phyloP scores from a whole-genome alignment of 1,140 invertebrate genomes.

The Trachymyrmex cornetzi region DNA sequence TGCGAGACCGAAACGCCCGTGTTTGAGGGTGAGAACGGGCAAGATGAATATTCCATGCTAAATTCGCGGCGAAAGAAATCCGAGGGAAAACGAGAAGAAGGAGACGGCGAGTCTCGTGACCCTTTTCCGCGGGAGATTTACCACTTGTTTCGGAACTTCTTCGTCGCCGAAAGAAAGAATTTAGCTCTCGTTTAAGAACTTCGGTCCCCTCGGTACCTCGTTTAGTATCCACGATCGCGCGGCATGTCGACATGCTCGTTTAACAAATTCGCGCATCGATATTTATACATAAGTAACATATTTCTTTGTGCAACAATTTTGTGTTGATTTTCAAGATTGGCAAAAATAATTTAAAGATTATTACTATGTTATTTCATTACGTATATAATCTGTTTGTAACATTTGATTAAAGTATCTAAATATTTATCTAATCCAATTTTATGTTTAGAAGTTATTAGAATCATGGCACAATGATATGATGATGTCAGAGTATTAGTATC shows the following conservation, averaged over 20 bases:
- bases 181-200: conserved; percentile 62
- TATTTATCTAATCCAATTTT: conserved; percentile 7
- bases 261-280: conserved; percentile 58
- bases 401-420: not conserved
- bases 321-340: not conserved
- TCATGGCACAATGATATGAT: not conserved
- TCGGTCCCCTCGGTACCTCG: conserved; percentile 24
- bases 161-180: conserved; percentile 31
- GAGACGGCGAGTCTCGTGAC: conserved; percentile 62
- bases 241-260: conserved; percentile 56
- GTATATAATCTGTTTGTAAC: not conserved
- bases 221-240: conserved; percentile 55
- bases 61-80: conserved; percentile 81
- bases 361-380: not conserved
- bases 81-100: conserved; percentile 36
- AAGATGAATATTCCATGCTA: conserved; percentile 85
- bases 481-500: too few species aligned
- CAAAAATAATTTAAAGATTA: not conserved
- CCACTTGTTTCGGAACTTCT: conserved; percentile 49
- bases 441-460: not conserved
- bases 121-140: conserved; percentile 73
- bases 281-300: conserved; percentile 23
- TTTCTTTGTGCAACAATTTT: not conserved
- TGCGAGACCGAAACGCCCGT: conserved; percentile 66
- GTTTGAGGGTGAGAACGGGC: conserved; percentile 72